Evolutionary conservation across 2,888 invertebrate genomes (phyloP), one percentile per base, ranked within the genome.

Genomic region (Synergus laeviventris): DNA sequence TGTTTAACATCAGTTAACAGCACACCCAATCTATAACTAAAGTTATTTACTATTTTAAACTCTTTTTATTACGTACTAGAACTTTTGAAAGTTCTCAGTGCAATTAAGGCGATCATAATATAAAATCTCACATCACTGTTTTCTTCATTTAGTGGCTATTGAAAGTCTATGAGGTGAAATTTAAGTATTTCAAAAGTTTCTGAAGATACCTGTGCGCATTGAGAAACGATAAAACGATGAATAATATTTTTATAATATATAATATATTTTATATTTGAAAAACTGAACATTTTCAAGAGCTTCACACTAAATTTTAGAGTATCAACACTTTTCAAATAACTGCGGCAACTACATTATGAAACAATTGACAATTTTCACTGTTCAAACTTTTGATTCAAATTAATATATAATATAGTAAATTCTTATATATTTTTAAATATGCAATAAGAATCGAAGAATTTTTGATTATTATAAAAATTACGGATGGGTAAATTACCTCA

Each of bases 121-220:
- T 45, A 42, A 38, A 66, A 9, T 66, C 24, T 21, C 21, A 39
- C 39, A 24, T 24, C 9, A 18, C n/a, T 24, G 1, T 14, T 42
- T 45, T 18, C 42, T 66, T 66, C 42, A 66, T 66, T 66, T 24
- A 45, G 24, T 16, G 18, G 62, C 38, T 66, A 66, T 54, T 54
- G 8, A 54, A 18, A 8, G 9, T 45, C 64, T 66, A 14, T 5
- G 8, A 16, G 16, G 5, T 62, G 18, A 38, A 31, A 62, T 62
- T 11, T 54, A 18, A 36, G 36, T 16, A 31, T 61, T 31, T 54
- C 0, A 18, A 18, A 54, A 54, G 49, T n/a, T 54, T 18, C 9
- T 54, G 9, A 49, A n/a, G 7, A n/a, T n/a, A n/a, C 1, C 2
- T 45, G 16, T 5, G 7, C 16, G 31, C 31, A 31, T 5, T 31